Evolutionary conservation across 2,888 invertebrate species (phyloP), one percentile per base, ranked within the genome.

Genomic region (Lepas anatifera): DNA sequence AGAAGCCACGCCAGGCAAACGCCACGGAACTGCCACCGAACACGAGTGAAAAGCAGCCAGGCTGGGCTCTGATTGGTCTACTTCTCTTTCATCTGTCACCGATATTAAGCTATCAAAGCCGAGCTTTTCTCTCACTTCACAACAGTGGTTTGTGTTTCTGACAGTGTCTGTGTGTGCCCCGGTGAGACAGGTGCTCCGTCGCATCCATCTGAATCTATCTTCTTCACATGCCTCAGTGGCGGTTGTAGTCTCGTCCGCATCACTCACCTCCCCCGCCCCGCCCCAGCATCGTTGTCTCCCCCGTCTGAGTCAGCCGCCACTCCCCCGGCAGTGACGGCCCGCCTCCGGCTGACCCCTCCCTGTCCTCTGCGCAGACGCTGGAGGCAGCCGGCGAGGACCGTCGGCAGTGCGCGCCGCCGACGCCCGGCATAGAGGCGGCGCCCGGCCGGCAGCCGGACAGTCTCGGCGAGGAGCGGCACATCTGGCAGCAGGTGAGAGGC

Each of bases 381-480:
- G 58, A 58, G 32, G 58, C 58, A 11, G 58, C 58, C 7, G 58
- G 58, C 6, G 58, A 58, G 58, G 58, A 58, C 29, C 58, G 58
- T 10, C 58, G 58, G 16, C 22, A 16, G 10, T 1, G 10, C 32
- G 22, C 22, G 22, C 7, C 35, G 58, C 10, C 58, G 58, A 13
- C 58, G 58, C 32, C 58, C 13, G 58, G 32, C 58, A 58, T 58
- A 18, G 58, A 35, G 22, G 22, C 35, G 10, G 32, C 29, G 29
- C 29, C 52, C 29, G 52, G 18, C 52, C 58, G 35, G 35, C 58
- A 58, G 58, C 32, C 13, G 18, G 32, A 27, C 32, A 27, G 6
- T 1, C 58, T 35, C 58, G 22, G 58, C 22, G 58, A 58, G 32
- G 58, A 58, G 32, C 32, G 58, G 22, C 58, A 58, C 35, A 32